A percentile compares a stretch with the other conserved stretches of the same genome.
Conservation (phyloP, 2,113 vertebrate species). For the Chionis minor region DNA sequence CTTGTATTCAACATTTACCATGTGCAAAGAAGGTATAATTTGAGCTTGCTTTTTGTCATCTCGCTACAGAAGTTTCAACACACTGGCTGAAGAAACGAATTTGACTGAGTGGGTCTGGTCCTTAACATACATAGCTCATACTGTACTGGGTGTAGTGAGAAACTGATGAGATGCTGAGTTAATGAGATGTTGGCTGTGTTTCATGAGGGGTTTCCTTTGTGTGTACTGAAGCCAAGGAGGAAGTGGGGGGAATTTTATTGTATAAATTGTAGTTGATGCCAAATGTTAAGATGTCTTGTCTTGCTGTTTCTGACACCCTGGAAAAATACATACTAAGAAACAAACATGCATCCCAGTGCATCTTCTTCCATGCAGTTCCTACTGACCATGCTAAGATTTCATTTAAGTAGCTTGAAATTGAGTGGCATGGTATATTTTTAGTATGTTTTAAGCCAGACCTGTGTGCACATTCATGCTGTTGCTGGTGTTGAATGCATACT, state of each 20-base stretch:
- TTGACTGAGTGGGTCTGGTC: neutral
- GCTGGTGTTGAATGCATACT: neutral
- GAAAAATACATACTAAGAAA: neutral
- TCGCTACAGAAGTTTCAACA: neutral
- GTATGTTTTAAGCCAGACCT: neutral
- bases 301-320: neutral
- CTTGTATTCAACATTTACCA: neutral
- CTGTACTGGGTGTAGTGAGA: neutral
- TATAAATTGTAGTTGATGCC: neutral
- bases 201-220: neutral
- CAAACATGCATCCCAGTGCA: neutral
- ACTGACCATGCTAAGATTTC: neutral
- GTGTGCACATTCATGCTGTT: fast-evolving
- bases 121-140: neutral
- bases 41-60: neutral
- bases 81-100: neutral
- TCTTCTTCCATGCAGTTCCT: neutral
- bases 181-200: neutral
- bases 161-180: neutral
- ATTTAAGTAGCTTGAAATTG: neutral
- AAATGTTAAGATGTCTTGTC: neutral
- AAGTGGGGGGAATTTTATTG: neutral
- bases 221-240: neutral
- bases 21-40: neutral
- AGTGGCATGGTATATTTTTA: neutral